A percentile compares a stretch with the other conserved stretches of the same genome.
phyloP scores from a whole-genome alignment of 1,140 invertebrate genomes.

The Drosophila hydei region DNA sequence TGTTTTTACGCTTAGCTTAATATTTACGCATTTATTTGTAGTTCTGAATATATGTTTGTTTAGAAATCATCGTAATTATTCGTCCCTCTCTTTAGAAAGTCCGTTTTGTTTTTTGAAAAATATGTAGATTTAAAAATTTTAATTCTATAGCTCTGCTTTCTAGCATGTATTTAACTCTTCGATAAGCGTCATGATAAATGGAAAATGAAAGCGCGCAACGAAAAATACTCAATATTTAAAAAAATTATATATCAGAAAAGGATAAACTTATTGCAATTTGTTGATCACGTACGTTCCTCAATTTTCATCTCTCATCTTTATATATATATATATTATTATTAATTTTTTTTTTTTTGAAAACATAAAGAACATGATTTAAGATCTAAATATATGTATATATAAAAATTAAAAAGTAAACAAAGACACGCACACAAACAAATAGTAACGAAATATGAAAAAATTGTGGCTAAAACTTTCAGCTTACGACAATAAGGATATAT shows the following conservation, averaged over 20 bases:
- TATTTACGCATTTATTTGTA: constrained; percentile 67
- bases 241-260: constrained; percentile 22
- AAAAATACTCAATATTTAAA: constrained; percentile 37
- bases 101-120: constrained; percentile 36
- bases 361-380: constrained; percentile 51
- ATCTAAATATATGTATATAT: constrained; percentile 19
- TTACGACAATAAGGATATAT: constrained; percentile 18
- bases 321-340: background rate
- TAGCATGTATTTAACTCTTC: constrained; percentile 18
- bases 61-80: constrained; percentile 54
- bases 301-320: background rate
- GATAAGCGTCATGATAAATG: constrained; percentile 53
- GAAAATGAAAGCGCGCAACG: constrained; percentile 30
- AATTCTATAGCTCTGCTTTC: constrained; percentile 57
- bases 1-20: constrained; percentile 57
- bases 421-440: constrained; percentile 54
- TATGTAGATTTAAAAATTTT: constrained; percentile 50
- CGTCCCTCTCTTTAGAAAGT: constrained; percentile 48
- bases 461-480: constrained; percentile 28
- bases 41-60: constrained; percentile 45
- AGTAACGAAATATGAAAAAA: constrained; percentile 41
- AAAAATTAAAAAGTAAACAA: constrained; percentile 48
- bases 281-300: constrained; percentile 30
- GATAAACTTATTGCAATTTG: constrained; percentile 45
- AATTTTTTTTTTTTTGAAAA: constrained; percentile 10